Percentiles rank a stretch among this genome's conserved stretches.
phyloP scores from a whole-genome alignment of 2,113 vertebrate species.

The Dipodomys stephensi region DNA sequence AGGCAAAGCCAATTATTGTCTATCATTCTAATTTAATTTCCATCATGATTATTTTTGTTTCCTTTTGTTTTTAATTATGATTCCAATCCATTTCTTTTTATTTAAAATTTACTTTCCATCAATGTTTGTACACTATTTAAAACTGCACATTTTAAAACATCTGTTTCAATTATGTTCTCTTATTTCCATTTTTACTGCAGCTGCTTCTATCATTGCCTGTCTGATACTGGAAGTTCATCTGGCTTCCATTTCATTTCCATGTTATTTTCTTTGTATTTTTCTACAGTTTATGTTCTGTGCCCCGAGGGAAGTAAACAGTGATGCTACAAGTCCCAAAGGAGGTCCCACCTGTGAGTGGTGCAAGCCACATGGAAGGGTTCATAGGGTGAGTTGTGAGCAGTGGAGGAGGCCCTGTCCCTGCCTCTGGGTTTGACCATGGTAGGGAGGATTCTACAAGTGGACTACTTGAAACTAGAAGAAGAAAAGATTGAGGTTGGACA shows the following conservation, averaged over 20 bases:
- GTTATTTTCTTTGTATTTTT: slow-evolving; percentile 65
- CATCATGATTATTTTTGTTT: slow-evolving; percentile 64
- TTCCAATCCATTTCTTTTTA: slow-evolving; percentile 61
- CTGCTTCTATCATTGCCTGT: slow-evolving; percentile 61
- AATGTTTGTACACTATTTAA: slow-evolving; percentile 64
- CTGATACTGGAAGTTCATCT: slow-evolving; percentile 13
- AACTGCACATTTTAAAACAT: slow-evolving; percentile 70
- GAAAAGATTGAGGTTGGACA: not conserved
- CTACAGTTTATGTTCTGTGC: not conserved
- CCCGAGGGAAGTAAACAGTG: not conserved
- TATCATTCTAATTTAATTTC: slow-evolving; percentile 59
- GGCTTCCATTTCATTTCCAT: no score
- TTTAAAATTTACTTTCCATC: slow-evolving; percentile 65
- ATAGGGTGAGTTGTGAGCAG: accelerated
- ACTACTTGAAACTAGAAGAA: not conserved
- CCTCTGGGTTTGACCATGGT: accelerated
- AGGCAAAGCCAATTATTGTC: not conserved
- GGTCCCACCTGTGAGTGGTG: not conserved
- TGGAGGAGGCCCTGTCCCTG: accelerated
- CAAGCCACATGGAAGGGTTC: not conserved
- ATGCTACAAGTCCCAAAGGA: not conserved
- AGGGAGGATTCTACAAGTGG: not conserved
- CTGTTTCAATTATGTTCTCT: slow-evolving; percentile 69
- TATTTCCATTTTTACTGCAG: slow-evolving; percentile 68
- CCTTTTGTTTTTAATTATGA: slow-evolving; percentile 62